phyloP scores from a whole-genome alignment of 2,113 vertebrate species.

The Pygoscelis antarcticus region DNA sequence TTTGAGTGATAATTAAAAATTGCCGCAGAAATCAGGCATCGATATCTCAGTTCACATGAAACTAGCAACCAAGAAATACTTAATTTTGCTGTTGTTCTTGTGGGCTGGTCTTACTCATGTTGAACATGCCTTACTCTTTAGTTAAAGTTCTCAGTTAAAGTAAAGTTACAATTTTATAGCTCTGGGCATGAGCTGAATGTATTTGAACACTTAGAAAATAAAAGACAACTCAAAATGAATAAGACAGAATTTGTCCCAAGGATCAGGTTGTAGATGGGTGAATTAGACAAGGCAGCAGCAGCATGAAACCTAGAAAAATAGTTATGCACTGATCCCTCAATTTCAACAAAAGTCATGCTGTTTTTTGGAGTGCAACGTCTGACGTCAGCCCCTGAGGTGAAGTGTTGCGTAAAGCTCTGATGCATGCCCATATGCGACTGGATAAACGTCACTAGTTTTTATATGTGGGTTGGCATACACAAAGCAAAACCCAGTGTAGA shows the following conservation, averaged over 20 bases:
- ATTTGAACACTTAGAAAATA: not conserved
- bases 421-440: rapidly evolving
- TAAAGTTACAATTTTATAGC: not conserved
- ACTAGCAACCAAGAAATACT: not conserved
- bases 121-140: not conserved
- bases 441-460: not conserved
- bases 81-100: not conserved
- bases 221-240: rapidly evolving
- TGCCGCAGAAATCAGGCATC: not conserved
- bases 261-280: not conserved
- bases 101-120: not conserved
- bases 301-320: not conserved
- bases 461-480: rapidly evolving
- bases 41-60: not conserved
- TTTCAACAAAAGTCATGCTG: not conserved
- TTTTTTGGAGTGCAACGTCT: not conserved
- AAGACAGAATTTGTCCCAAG: not conserved
- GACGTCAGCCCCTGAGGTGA: not conserved
- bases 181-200: not conserved
- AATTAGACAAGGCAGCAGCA: not conserved
- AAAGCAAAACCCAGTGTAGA: not conserved
- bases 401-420: not conserved
- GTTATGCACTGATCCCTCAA: not conserved
- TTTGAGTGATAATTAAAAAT: not conserved
- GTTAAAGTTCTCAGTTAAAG: not conserved